Base-by-base conservation (phyloP, 2,113 vertebrate genomes). In the Motacilla tschutschensis region DNA sequence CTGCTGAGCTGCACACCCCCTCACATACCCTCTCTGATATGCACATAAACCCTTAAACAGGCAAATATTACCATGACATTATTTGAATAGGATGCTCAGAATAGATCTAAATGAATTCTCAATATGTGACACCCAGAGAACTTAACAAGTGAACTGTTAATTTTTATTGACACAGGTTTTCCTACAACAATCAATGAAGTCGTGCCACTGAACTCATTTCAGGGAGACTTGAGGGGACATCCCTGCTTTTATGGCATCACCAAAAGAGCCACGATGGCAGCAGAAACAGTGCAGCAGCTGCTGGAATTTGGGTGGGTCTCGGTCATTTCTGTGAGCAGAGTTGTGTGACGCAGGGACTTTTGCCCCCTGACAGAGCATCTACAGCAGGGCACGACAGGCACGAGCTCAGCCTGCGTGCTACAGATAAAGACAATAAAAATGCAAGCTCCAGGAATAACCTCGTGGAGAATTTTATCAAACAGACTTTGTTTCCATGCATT, bases 401-500 rank as follows among this genome's bases (percentile, higher is more conserved):
- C 0, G 13, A 66, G 58, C 74, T 46, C 62, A 75, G 71, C 38
- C 54, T 88, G 70, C 6, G 0, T 35, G 40, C 7, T 41, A 3
- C 65, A 86, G 80, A 92, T 72, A 91, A 84, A 86, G 91, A 75
- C 71, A 88, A 86, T 53, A 86, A 29, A 75, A 91, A 86, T 64
- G 70, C 62, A 81, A 75, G 66, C 65, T 83, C 88, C 47, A 84
- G 85, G 74, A 88, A 79, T 84, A 93, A 88, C 38, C 26, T 72
- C 70, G 14, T 29, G 43, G 5, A 31, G 41, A 64, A 44, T 84
- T 90, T 47, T 41, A 73, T 88, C 67, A 93, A 69, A 43, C 10
- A 81, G 72, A 58, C 33, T 88, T 86, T 84, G 54, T 88, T 90
- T 77, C 87, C 64, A 79, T 90, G 79, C 72, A 88, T 94, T 93